Evolutionary conservation across 2,888 invertebrate genomes (phyloP), one percentile per base, ranked within the genome.

Genomic region (Syrista parreyssii): DNA sequence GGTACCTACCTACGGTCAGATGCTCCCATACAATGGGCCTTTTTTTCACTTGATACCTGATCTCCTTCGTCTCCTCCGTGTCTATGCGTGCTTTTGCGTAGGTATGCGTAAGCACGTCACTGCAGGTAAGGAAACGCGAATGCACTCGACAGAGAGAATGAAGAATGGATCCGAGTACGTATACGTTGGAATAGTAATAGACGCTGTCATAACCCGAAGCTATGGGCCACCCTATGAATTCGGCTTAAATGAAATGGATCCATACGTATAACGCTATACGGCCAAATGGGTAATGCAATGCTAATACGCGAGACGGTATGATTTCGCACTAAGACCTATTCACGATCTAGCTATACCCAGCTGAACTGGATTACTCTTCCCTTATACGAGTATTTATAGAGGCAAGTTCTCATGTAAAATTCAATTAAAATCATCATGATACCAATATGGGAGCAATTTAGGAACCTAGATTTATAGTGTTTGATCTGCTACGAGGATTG

Each of bases 211-310:
- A 81, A 81, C 82, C 78, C 84, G 82, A 82, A 85, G 88, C 89
- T 80, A 85, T 80, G 80, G 82, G 73, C 75, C 78, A 82, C 87
- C 89, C 89, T 89, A 91, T 91, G 91, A 91, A 91, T 90, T 90
- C 88, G 90, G 91, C 91, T 91, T 91, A 91, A 88, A 87, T 90
- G 91, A 91, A 91, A 91, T 91, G 87, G 91, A 91, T 90, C 91
- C 86, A 76, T 75, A 71, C 71, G 71, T 71, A 71, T 31, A 31
- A 33, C 31, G 71, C 15, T 71, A 0, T 71, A 71, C 71, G 71
- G 76, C 82, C 80, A 80, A 83, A 80, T 77, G 77, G 75, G 85
- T 91, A 90, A 91, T 90, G 89, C 87, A 84, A 90, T 91, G 91
- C 91, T 90, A 91, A 91, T 91, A 91, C 91, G 82, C 83, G 83